These are phyloP conservation scores for Perizoma affinitatum DNA, from an alignment of 2,888 invertebrate genomes.

Conservation along the genomic window DNA sequence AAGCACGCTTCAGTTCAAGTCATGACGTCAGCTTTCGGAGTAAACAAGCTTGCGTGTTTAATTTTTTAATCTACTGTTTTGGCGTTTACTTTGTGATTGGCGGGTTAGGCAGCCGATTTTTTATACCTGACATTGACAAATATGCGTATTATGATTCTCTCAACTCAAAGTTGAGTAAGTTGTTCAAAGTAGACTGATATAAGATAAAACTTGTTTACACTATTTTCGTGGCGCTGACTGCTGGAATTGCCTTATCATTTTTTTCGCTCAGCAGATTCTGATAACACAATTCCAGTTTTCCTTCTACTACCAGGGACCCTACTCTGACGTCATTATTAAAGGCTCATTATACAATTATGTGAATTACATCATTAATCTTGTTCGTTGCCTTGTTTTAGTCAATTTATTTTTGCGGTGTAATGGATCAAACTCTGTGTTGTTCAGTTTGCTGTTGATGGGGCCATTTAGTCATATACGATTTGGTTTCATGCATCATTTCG, in stretches of 20 bases:
- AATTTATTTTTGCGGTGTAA: conserved; percentile 9
- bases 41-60: conserved; percentile 56
- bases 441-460: not conserved
- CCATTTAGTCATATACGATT: conserved; percentile 2
- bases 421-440: conserved; percentile 2
- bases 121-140: conserved; percentile 14
- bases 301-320: conserved; percentile 19
- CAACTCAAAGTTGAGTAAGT: not conserved
- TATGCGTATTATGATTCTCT: conserved; percentile 1
- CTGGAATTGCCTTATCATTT: conserved; percentile 10
- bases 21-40: conserved; percentile 57
- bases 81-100: conserved; percentile 29
- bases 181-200: conserved; percentile 8
- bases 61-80: conserved; percentile 56
- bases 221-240: conserved; percentile 5
- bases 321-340: conserved; percentile 19
- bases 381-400: conserved; percentile 30
- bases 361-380: conserved; percentile 38
- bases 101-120: conserved; percentile 21
- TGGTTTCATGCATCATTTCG: conserved; percentile 16
- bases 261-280: conserved; percentile 11
- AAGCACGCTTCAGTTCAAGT: conserved; percentile 39
- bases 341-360: conserved; percentile 27
- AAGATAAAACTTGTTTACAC: conserved; percentile 1
- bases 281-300: conserved; percentile 14